Percentiles rank a stretch among this genome's conserved stretches.
phyloP scores from a whole-genome alignment of 1,140 invertebrate species.

The Pygmarrhopalites habei region DNA sequence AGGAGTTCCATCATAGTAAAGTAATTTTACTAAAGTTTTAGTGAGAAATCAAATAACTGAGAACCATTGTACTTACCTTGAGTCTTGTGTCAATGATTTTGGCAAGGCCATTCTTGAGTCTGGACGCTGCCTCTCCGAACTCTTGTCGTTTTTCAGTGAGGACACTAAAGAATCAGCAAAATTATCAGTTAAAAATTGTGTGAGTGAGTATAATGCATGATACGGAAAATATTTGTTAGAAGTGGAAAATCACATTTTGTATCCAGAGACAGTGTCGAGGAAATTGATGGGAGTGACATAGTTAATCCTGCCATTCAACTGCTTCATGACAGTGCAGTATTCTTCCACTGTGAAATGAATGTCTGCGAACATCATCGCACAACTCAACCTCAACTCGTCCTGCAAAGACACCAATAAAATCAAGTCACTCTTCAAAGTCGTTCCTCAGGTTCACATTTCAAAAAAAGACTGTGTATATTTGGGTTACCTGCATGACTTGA shows the following conservation, averaged over 20 bases:
- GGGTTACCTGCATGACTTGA: constrained; percentile 47
- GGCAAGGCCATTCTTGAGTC: constrained; percentile 62
- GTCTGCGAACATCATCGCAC: constrained; percentile 63
- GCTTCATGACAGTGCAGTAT: constrained; percentile 60
- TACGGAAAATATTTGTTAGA: no score
- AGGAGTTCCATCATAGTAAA: no score
- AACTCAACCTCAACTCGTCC: constrained; percentile 53
- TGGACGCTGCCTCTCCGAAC: constrained; percentile 61
- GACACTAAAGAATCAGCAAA: constrained; percentile 52
- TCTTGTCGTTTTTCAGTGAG: constrained; percentile 61
- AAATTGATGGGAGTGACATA: constrained; percentile 82
- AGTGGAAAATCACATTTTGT: constrained; percentile 60
- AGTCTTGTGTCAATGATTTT: constrained; percentile 67
- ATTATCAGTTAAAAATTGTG: no score
- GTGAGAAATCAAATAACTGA: no score
- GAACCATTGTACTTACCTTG: constrained; percentile 56
- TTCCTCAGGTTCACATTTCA: no score
- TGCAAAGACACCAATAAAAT: constrained; percentile 49
- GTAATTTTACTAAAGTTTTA: no score
- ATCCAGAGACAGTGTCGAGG: constrained; percentile 69
- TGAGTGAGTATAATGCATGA: no score
- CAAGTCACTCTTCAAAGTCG: no score
- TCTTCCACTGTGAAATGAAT: constrained; percentile 68
- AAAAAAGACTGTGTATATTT: not conserved
- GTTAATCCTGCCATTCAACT: constrained; percentile 69